Evolutionary conservation across 1,140 invertebrate species (phyloP), one percentile per base, ranked within the genome.

Genomic region (Drosophila lowei): DNA sequence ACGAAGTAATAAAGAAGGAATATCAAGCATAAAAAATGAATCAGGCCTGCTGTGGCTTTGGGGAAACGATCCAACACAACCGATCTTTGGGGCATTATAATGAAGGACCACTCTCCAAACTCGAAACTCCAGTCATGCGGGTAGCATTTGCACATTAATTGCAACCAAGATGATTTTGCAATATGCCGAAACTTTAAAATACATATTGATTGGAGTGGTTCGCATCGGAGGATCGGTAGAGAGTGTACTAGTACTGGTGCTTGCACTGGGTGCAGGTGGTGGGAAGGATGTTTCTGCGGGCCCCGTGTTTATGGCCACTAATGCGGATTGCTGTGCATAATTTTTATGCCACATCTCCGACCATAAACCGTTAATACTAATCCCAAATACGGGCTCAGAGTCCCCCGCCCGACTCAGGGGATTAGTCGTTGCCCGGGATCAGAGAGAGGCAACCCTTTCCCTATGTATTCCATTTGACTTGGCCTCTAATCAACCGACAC

Each of bases 291-390:
- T n/a, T 18, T 11, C 21, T 49, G 18, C 23, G 18, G 46, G 25
- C 11, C 11, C 18, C 30, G 56, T 34, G 54, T 60, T 55, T 53
- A 60, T 60, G 48, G 21, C 48, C 30, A 30, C 42, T 47, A 64
- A 64, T 64, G 41, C 59, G 18, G 60, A 53, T 64, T 52, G 47
- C 38, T 64, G 59, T 41, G 25, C 62, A 64, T 54, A 15, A 46
- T 42, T 59, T 59, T 58, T 44, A 62, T 46, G 49, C 41, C 34
- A 13, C 11, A 5, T 13, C 34, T 28, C 3, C 13, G 15, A 38
- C 59, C 65, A 46, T 66, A 67, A 75, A 56, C 30, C 46, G 58
- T 77, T 80, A 64, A 61, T 59, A 67, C 75, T 44, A 71, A 62
- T 72, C 60, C 55, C 34, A 54, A 65, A 46, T 59, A 61, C 7